A percentile compares a stretch with the other conserved stretches of the same genome.
phyloP scores from a whole-genome alignment of 1,140 invertebrate species.

The Argopecten irradians region DNA sequence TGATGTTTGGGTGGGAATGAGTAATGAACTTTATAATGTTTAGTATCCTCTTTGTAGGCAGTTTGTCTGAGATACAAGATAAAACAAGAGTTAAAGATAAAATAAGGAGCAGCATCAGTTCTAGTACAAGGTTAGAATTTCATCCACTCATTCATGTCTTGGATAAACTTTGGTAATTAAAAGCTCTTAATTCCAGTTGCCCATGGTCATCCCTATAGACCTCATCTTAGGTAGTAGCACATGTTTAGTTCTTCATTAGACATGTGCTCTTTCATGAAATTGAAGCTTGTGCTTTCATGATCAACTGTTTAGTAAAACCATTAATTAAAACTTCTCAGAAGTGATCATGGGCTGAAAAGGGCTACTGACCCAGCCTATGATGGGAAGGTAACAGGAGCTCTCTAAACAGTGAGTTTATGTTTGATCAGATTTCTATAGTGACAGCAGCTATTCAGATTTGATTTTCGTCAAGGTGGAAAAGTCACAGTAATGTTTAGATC shows the following conservation, averaged over 20 bases:
- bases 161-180: not conserved
- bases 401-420: not conserved
- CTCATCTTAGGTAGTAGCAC: no score
- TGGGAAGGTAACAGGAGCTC: not conserved
- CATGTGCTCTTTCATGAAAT: not conserved
- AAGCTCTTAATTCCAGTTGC: not conserved
- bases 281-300: not conserved
- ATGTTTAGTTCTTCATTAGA: not conserved
- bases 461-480: not conserved
- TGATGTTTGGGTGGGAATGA: not conserved
- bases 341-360: not conserved
- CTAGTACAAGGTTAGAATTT: not conserved
- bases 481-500: not conserved
- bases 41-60: not conserved
- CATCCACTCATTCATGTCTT: not conserved
- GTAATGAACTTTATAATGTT: slow-evolving; percentile 23
- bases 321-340: not conserved
- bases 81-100: not conserved
- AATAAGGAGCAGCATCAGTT: not conserved
- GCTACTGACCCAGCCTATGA: not conserved
- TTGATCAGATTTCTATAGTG: slow-evolving; percentile 5
- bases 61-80: not conserved
- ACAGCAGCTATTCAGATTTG: not conserved
- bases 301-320: not conserved
- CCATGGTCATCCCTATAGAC: not conserved